These are phyloP conservation scores for Idaea dimidiata DNA, from an alignment of 2,888 invertebrate genomes.

Conservation along the genomic window DNA sequence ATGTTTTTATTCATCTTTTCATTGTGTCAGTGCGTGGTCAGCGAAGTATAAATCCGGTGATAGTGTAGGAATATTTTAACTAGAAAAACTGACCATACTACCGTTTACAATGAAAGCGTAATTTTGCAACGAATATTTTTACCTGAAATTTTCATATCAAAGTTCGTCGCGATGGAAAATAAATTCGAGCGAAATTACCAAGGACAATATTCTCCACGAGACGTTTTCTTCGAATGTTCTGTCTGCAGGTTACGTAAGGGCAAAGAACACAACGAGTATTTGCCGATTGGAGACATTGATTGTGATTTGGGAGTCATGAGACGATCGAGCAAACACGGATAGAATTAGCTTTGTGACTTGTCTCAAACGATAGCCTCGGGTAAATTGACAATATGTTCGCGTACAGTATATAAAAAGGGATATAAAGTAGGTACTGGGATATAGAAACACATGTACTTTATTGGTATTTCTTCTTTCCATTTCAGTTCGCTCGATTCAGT, in stretches of 20 bases:
- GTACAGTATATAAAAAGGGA: background rate
- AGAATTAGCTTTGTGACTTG: background rate
- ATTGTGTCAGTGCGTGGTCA: conserved; percentile 62
- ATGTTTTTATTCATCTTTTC: conserved; percentile 69
- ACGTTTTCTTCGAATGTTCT: background rate
- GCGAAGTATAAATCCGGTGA: conserved; percentile 72
- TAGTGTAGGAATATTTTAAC: conserved; percentile 63
- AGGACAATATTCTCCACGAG: background rate
- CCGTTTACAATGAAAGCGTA: conserved; percentile 42
- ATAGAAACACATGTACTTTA: background rate
- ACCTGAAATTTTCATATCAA: conserved; percentile 9
- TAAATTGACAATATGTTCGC: background rate
- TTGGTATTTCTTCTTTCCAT: background rate
- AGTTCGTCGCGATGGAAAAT: conserved; percentile 3
- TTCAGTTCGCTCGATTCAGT: background rate
- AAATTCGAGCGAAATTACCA: conserved; percentile 3
- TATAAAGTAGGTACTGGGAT: background rate
- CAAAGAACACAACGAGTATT: background rate
- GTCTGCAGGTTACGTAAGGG: background rate
- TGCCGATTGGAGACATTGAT: conserved; percentile 1
- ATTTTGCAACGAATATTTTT: conserved; percentile 25
- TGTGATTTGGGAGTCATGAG: background rate
- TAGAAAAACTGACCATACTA: conserved; percentile 48
- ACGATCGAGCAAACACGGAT: background rate
- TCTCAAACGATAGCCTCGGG: background rate